Evolutionary conservation across 2,888 invertebrate species (phyloP).

Genomic region (Agrenia bidenticulata): DNA sequence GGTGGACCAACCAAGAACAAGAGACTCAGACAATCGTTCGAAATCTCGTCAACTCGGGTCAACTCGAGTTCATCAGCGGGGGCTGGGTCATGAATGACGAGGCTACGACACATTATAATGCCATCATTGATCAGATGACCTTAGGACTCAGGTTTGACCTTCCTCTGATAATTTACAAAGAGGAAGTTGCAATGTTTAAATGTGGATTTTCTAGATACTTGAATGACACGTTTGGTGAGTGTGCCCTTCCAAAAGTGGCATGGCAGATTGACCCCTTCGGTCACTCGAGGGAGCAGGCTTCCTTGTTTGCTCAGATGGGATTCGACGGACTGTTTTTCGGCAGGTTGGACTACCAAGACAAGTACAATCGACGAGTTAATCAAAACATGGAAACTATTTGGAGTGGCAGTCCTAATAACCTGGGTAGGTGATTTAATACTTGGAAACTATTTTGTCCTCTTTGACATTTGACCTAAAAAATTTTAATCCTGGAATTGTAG

Average conservation of each 20-base stretch:
- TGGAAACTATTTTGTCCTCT: too few species aligned
- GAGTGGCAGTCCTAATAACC: slow-evolving; percentile 65
- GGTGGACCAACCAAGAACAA: slow-evolving; percentile 74
- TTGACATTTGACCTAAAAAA: background rate
- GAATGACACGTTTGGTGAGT: slow-evolving; percentile 56
- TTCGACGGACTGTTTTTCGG: slow-evolving; percentile 86
- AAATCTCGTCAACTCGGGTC: slow-evolving; percentile 69
- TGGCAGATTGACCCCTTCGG: slow-evolving; percentile 67
- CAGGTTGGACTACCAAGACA: slow-evolving; percentile 83
- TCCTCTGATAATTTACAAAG: background rate
- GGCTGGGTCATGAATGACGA: slow-evolving; percentile 57
- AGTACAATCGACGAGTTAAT: slow-evolving; percentile 62
- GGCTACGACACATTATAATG: slow-evolving; percentile 57
- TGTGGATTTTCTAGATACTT: slow-evolving; percentile 48
- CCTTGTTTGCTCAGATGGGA: slow-evolving; percentile 76
- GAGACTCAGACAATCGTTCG: slow-evolving; percentile 64
- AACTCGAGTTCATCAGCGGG: slow-evolving; percentile 57
- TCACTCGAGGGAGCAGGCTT: slow-evolving; percentile 66
- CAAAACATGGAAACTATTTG: slow-evolving; percentile 81
- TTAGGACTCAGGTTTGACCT: slow-evolving; percentile 69
- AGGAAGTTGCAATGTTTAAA: background rate
- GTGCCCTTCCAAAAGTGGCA: slow-evolving; percentile 58
- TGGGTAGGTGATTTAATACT: too few species aligned
- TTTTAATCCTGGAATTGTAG: slow-evolving; percentile 45
- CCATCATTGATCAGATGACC: slow-evolving; percentile 72